phyloP scores from a whole-genome alignment of 2,888 invertebrate genomes.

The Callimorpha dominula region DNA sequence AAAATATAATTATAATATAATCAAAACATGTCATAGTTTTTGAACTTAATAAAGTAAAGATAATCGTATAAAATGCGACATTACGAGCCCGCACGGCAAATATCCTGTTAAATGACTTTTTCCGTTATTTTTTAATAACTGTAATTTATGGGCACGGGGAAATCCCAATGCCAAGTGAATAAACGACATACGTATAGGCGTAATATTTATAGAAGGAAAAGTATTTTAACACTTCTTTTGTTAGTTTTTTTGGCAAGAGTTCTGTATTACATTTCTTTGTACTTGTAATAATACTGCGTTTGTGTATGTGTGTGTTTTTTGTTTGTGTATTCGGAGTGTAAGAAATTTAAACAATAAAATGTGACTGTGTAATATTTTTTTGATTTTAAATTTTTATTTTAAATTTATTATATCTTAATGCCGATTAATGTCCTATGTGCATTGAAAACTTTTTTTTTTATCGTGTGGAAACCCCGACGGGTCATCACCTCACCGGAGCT shows the following conservation, averaged over 20 bases:
- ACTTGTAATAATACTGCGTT: background rate
- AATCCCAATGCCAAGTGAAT: conserved; percentile 4
- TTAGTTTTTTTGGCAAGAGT: background rate
- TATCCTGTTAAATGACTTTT: background rate
- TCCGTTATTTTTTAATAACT: background rate
- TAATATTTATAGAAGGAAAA: background rate
- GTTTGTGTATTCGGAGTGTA: background rate
- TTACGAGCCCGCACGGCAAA: background rate
- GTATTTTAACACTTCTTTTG: background rate
- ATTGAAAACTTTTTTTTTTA: no score
- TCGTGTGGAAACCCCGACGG: no score
- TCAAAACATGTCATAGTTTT: no score
- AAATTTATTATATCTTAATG: no score
- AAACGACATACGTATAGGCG: background rate
- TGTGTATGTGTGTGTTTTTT: background rate
- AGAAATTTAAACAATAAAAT: no score
- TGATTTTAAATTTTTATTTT: no score
- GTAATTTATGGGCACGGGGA: background rate
- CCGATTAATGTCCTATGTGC: no score
- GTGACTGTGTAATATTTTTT: no score
- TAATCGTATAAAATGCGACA: background rate
- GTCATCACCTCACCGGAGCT: no score
- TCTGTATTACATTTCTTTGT: background rate
- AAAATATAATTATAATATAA: no score
- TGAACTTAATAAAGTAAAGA: no score